Evolutionary conservation across 2,113 vertebrate species (phyloP).

Genomic region (Canis aureus): DNA sequence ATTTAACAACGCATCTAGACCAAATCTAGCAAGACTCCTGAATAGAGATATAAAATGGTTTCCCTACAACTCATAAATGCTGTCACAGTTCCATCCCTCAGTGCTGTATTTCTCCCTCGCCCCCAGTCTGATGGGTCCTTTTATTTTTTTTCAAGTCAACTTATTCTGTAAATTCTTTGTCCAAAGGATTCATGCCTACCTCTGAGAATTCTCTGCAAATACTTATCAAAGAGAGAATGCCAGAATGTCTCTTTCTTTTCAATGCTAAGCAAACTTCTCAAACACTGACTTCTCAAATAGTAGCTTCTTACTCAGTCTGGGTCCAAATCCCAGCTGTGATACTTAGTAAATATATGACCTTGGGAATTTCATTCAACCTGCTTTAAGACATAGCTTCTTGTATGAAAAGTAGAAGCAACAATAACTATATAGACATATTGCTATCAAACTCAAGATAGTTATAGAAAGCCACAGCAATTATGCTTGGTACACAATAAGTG

Average conservation of each 20-base stretch:
- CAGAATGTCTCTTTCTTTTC: not conserved
- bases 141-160: constrained; percentile 25
- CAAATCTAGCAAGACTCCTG: constrained; percentile 50
- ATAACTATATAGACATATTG: not conserved
- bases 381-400: not conserved
- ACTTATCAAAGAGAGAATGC: not conserved
- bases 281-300: not conserved
- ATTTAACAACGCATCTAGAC: constrained; percentile 57
- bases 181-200: not conserved
- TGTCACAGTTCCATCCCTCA: not conserved
- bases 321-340: not conserved
- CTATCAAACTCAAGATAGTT: not conserved
- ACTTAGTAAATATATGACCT: not conserved
- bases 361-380: not conserved
- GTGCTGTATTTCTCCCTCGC: not conserved
- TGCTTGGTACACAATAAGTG: not conserved
- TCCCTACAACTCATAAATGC: constrained; percentile 29
- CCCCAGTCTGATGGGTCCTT: not conserved
- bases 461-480: not conserved
- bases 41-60: constrained; percentile 37
- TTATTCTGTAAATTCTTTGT: constrained; percentile 55
- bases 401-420: constrained; percentile 12
- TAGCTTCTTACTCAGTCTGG: not conserved
- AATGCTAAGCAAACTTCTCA: constrained; percentile 15
- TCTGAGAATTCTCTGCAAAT: constrained; percentile 64